Conservation (phyloP, 2,113 vertebrate species). For the Heterotilapia buettikoferi region DNA sequence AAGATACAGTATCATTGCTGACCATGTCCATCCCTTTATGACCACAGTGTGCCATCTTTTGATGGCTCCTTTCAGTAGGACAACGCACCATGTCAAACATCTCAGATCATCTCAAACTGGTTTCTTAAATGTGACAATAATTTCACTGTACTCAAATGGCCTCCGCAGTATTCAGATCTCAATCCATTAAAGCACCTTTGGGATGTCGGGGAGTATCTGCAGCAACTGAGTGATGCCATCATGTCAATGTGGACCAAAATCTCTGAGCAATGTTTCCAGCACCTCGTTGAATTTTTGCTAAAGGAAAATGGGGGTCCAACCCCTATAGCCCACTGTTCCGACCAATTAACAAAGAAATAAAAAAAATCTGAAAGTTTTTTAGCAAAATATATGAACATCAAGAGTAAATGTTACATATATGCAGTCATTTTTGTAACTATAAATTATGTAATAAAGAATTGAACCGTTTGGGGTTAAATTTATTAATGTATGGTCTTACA, state of each 20-base stretch:
- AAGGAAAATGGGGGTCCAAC: background rate
- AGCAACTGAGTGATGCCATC: background rate
- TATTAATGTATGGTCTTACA: background rate
- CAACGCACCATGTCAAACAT: background rate
- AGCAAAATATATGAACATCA: background rate
- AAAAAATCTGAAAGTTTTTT: background rate
- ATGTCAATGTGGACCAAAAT: background rate
- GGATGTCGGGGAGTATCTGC: background rate
- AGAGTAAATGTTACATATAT: background rate
- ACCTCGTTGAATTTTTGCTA: background rate
- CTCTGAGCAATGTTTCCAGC: background rate
- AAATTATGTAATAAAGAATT: background rate
- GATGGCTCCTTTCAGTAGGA: rapidly evolving
- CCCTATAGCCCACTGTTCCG: rapidly evolving
- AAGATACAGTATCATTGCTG: background rate
- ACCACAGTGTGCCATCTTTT: background rate
- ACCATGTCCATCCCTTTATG: background rate
- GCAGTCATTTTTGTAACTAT: background rate
- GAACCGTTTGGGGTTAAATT: background rate
- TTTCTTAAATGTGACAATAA: background rate
- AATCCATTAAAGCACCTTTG: background rate
- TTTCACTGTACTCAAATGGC: background rate
- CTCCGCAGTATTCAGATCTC: background rate
- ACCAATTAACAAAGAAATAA: background rate
- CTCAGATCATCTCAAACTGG: background rate